phyloP scores from a whole-genome alignment of 2,113 vertebrate genomes.

The Psettodes erumei region DNA sequence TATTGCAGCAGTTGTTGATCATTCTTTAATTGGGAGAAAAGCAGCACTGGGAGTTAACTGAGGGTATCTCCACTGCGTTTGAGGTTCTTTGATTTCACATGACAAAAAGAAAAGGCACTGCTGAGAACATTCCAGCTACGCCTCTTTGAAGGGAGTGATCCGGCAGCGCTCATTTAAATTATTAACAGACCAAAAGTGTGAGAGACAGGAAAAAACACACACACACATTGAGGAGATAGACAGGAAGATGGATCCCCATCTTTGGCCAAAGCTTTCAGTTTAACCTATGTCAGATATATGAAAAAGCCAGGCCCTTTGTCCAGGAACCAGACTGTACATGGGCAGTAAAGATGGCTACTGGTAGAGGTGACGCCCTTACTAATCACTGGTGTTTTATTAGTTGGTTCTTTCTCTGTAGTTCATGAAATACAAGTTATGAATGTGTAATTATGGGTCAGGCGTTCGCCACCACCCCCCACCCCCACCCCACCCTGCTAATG shows the following conservation, averaged over 20 bases:
- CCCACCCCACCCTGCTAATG: slow-evolving; percentile 44
- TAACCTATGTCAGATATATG: slow-evolving; percentile 32
- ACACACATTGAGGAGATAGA: slow-evolving; percentile 24
- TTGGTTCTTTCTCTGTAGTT: not conserved
- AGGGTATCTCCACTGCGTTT: slow-evolving; percentile 57
- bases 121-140: slow-evolving; percentile 73
- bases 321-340: slow-evolving; percentile 27
- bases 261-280: slow-evolving; percentile 27
- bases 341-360: slow-evolving; percentile 27
- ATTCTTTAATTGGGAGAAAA: slow-evolving; percentile 67
- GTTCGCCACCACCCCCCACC: too few relatives aligned
- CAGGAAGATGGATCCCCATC: slow-evolving; percentile 47
- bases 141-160: slow-evolving; percentile 77
- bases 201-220: slow-evolving; percentile 45
- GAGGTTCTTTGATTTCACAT: slow-evolving; percentile 77
- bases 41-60: slow-evolving; percentile 58
- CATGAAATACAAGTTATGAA: slow-evolving; percentile 21
- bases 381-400: slow-evolving; percentile 25
- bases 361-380: slow-evolving; percentile 38
- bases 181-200: slow-evolving; percentile 67
- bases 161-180: slow-evolving; percentile 78
- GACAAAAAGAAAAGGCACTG: slow-evolving; percentile 73
- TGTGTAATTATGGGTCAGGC: slow-evolving; percentile 52
- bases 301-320: slow-evolving; percentile 51
- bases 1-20: slow-evolving; percentile 61